Evolutionary conservation across 2,797 vertebrate genomes (phyloP).

Genomic region (Urosaurus nigricauda): DNA sequence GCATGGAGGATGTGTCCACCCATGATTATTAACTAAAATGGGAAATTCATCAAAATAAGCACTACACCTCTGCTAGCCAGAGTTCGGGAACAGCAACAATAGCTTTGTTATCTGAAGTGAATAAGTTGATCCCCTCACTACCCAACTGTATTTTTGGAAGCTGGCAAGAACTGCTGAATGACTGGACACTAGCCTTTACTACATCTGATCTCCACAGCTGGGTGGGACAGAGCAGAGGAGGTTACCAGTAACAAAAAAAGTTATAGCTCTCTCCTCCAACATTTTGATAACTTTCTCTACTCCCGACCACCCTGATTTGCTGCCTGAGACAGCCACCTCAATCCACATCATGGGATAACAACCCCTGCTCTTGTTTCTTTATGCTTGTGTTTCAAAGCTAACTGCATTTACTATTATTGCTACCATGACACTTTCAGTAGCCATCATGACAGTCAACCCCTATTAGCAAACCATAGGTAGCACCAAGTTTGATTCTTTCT

Average conservation of each 20-base stretch:
- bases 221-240: background rate
- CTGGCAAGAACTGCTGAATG: background rate
- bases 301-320: background rate
- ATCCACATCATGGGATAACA: background rate
- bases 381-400: background rate
- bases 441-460: no score
- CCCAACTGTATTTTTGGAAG: background rate
- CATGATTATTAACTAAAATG: background rate
- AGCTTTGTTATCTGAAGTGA: background rate
- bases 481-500: background rate
- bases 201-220: background rate
- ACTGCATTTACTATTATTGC: background rate
- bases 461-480: background rate
- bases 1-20: background rate
- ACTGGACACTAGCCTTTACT: background rate
- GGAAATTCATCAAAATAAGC: background rate
- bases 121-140: background rate
- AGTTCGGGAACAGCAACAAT: background rate
- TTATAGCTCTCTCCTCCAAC: no score
- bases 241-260: background rate
- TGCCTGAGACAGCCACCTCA: background rate
- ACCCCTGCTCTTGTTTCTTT: background rate
- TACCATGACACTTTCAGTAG: background rate
- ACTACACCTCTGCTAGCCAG: background rate
- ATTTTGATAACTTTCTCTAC: no score